Percentiles rank a stretch among this genome's conserved stretches.
Evolutionary conservation across 2,797 vertebrate species (phyloP).

Genomic region (Ctenopoma kingsleyae): DNA sequence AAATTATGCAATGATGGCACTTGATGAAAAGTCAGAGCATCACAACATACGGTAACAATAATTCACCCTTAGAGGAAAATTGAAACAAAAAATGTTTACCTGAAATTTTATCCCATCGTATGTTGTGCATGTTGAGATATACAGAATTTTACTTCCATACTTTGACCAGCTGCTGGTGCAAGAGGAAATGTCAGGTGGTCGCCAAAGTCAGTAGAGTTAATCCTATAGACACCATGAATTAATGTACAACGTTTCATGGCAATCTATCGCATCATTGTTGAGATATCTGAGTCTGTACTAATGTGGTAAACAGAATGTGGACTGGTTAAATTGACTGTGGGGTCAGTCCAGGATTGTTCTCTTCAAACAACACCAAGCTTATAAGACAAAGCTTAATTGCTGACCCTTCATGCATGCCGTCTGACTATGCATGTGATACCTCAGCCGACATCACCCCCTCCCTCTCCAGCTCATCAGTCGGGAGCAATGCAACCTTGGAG

Average conservation of each 20-base stretch:
- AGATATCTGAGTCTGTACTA: background rate
- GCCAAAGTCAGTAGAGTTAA: background rate
- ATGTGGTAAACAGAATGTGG: background rate
- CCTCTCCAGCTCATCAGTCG: conserved; percentile 1
- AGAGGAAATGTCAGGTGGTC: background rate
- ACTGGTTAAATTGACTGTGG: background rate
- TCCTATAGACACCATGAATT: background rate
- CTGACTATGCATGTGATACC: background rate
- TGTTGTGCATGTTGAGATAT: no score
- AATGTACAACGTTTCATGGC: background rate
- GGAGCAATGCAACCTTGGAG: background rate
- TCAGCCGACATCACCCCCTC: background rate
- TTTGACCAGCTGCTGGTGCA: no score
- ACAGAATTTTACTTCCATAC: no score
- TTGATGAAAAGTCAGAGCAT: no score
- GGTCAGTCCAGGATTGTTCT: background rate
- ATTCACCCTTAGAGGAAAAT: no score
- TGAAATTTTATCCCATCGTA: no score
- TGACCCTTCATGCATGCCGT: background rate
- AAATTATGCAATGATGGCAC: no score
- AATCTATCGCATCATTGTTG: background rate
- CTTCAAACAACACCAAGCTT: background rate
- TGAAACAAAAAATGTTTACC: no score
- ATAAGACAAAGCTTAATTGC: background rate
- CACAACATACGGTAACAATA: no score